Evolutionary conservation across 2,113 vertebrate species (phyloP).

Genomic region (Periophthalmus modestus): DNA sequence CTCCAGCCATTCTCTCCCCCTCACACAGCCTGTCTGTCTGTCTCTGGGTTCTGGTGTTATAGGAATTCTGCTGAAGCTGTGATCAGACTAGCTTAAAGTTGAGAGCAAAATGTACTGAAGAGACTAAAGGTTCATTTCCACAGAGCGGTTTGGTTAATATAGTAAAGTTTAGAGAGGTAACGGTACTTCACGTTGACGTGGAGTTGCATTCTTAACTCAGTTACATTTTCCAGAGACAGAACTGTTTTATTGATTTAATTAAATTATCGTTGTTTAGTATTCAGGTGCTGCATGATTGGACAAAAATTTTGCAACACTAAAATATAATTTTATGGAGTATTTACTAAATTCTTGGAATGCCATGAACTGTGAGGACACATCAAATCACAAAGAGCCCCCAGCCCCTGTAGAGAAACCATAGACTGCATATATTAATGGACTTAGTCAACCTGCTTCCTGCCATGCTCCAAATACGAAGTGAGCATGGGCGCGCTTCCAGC

Average conservation of each 20-base stretch:
- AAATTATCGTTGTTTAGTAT: background rate
- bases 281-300: background rate
- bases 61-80: slow-evolving; percentile 6
- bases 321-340: background rate
- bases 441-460: too few species aligned
- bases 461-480: too few species aligned
- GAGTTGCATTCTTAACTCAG: too few species aligned
- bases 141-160: background rate
- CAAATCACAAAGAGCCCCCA: too few species aligned
- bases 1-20: slow-evolving; percentile 5
- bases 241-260: background rate
- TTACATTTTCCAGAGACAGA: background rate
- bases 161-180: background rate
- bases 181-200: background rate
- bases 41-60: background rate
- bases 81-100: background rate
- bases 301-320: background rate
- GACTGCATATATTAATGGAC: too few species aligned
- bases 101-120: background rate
- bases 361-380: too few species aligned
- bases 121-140: slow-evolving; percentile 5
- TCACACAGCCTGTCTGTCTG: background rate
- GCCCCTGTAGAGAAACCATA: too few species aligned
- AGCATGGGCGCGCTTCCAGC: too few species aligned
- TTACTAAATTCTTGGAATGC: too few species aligned